Evolutionary conservation across 2,113 vertebrate species (phyloP), one percentile per base, ranked within the genome.

Genomic region (Rostratula benghalensis): DNA sequence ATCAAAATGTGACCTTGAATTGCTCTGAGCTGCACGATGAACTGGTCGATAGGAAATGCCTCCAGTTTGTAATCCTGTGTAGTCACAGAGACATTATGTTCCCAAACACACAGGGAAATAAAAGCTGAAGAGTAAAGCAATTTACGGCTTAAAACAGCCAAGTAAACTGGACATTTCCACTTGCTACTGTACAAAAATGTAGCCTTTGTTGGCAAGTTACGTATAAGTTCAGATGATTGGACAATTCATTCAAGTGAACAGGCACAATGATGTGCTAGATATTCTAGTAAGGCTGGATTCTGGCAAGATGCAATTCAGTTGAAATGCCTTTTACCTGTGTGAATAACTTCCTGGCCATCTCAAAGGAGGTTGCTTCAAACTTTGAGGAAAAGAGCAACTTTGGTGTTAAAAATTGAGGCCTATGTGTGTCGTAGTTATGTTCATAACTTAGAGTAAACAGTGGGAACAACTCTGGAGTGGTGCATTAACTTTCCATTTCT

Each of bases 1-100:
- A 63, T 92, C 77, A 80, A 95, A 90, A 85, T 74, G 51, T 17
- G 93, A 94, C 93, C 93, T 97, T 97, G 95, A 80, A 64, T 56
- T 93, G 71, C 17, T 95, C 76, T 83, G 60, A 77, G 37, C 82
- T 94, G 35, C 23, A 51, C 45, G 65, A 39, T 89, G 73, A 92
- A 30, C 37, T 81, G 37, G 68, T 93, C 39, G 0, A 95, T 94
- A 90, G 59, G 82, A 93, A 96, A 90, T 61, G 4, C 56, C 16
- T 61, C 2, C 6, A 5, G 39, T 92, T 23, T 39, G 54, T 77
- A 60, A 78, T 87, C 39, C 83, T 76, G 1, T 48, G 9, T 22
- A n/a, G 63, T 68, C 39, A 53, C 37, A 60, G 39, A 37, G 46
- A 43, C 16, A 22, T 35, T 64, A 69, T 87, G 54, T 67, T 94